Conservation (phyloP, 2,113 vertebrate genomes). For the Entelurus aequoreus region DNA sequence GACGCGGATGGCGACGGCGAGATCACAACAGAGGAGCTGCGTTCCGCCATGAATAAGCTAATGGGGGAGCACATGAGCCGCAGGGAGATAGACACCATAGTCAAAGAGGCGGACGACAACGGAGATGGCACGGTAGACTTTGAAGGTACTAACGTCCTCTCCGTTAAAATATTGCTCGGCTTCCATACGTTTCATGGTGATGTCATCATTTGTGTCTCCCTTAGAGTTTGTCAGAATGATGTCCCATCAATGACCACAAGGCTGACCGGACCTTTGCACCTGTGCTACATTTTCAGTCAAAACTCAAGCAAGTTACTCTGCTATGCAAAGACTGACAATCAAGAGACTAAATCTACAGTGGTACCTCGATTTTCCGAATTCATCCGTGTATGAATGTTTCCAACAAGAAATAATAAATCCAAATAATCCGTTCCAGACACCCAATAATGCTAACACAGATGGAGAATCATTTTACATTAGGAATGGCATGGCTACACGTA, state of each 20-base stretch:
- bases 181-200: background rate
- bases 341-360: no score
- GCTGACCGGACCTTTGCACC: slow-evolving; percentile 8
- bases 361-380: no score
- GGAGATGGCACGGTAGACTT: slow-evolving; percentile 84
- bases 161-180: background rate
- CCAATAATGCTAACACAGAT: no score
- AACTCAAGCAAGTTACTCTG: background rate
- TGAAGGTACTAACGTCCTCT: slow-evolving; percentile 69
- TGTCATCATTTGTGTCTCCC: background rate
- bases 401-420: no score
- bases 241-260: slow-evolving; percentile 52
- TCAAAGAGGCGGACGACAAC: slow-evolving; percentile 79
- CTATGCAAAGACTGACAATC: slow-evolving; percentile 28
- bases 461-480: no score
- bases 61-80: slow-evolving; percentile 76
- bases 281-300: slow-evolving; percentile 1
- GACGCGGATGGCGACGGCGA: slow-evolving; percentile 80
- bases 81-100: slow-evolving; percentile 75
- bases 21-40: slow-evolving; percentile 79
- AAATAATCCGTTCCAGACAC: no score
- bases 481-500: no score
- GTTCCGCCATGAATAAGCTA: slow-evolving; percentile 76
- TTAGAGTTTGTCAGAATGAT: slow-evolving; percentile 73
- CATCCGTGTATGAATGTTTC: no score